These are phyloP conservation scores for Pegoplata infirma DNA, from an alignment of 2,888 invertebrate genomes.

Conservation along the genomic window DNA sequence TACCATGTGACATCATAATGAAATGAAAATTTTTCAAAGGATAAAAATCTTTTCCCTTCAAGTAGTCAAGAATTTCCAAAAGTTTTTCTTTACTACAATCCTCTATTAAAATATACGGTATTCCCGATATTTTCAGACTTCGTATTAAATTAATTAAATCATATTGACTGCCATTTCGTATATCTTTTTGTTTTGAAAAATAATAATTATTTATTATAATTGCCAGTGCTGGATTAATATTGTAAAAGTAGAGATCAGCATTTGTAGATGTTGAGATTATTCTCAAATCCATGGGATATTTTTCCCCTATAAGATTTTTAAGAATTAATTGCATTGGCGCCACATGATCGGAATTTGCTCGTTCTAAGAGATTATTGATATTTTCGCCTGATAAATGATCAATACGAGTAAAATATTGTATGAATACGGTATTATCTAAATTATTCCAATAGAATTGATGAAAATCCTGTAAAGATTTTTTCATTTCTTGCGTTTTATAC, in stretches of 20 bases:
- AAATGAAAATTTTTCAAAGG: conserved; percentile 4
- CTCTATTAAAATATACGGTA: not conserved
- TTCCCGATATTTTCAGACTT: not conserved
- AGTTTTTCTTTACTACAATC: not conserved
- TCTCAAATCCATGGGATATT: not conserved
- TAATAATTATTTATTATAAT: conserved; percentile 13
- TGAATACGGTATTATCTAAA: not conserved
- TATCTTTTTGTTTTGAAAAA: not conserved
- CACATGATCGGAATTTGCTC: not conserved
- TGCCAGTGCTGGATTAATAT: conserved; percentile 17
- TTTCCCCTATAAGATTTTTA: not conserved
- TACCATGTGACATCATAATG: conserved; percentile 16
- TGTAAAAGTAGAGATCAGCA: not conserved
- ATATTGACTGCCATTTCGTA: not conserved
- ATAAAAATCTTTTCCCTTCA: conserved; percentile 2
- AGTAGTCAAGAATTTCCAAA: not conserved
- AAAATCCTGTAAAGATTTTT: not conserved
- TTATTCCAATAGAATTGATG: not conserved
- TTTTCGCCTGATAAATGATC: not conserved
- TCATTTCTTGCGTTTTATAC: not conserved
- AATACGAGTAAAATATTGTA: not conserved
- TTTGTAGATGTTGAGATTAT: not conserved
- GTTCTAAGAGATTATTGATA: not conserved
- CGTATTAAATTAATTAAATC: conserved; percentile 3
- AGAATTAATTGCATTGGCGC: not conserved